A percentile compares a stretch with the other conserved stretches of the same genome.
Conservation (phyloP, 1,140 invertebrate genomes). For the Aricia agestis region DNA sequence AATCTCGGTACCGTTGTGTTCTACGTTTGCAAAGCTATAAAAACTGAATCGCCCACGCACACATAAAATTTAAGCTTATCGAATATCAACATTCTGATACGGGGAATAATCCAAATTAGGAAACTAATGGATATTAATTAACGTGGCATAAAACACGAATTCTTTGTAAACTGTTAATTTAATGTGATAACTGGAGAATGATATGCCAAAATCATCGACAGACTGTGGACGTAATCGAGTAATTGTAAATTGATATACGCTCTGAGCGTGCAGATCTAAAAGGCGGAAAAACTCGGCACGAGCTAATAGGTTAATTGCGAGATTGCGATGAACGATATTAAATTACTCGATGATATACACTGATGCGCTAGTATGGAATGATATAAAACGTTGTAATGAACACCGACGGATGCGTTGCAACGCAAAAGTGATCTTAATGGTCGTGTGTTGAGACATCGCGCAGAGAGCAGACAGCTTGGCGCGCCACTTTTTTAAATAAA, state of each 20-base stretch:
- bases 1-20: constrained; percentile 23
- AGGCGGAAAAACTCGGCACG: constrained; percentile 1
- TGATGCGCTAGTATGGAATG: constrained; percentile 18
- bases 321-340: not conserved
- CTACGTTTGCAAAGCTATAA: constrained; percentile 21
- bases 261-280: not conserved
- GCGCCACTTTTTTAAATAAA: constrained; percentile 66
- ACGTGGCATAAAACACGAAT: not conserved
- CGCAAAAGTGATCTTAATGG: constrained; percentile 33
- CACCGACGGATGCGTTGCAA: constrained; percentile 37
- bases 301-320: not conserved
- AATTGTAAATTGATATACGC: not conserved
- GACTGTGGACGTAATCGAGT: not conserved
- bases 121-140: constrained; percentile 20
- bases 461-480: constrained; percentile 68
- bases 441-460: constrained; percentile 27
- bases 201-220: not conserved
- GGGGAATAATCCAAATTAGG: constrained; percentile 17
- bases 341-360: not conserved
- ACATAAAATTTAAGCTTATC: constrained; percentile 29
- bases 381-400: constrained; percentile 22
- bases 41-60: constrained; percentile 23
- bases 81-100: constrained; percentile 12
- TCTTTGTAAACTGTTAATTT: not conserved
- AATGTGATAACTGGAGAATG: not conserved